Base-by-base conservation (phyloP, 1,140 invertebrate genomes). In the Pectinophora gossypiella region DNA sequence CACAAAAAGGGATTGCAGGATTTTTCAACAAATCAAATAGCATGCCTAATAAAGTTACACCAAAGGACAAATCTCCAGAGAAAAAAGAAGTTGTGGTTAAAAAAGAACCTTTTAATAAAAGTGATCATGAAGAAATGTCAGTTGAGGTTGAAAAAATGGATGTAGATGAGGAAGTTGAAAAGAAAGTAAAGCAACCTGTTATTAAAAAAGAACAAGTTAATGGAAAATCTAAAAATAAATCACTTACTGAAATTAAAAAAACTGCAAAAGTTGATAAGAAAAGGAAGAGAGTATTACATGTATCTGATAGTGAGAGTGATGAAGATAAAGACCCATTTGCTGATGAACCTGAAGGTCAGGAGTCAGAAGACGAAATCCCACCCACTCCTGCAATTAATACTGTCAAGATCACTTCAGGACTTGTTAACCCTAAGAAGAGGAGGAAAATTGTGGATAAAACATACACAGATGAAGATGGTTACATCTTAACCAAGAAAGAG, bases 311-410 rank as follows among this genome's bases (percentile, higher is more conserved):
- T 76, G 84, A 87, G 2, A 82, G 76, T 76, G 84, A 85, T 20
- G 63, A 69, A 46, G 76, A 85, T 16, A 68, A 61, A 44, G 76
- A 85, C 66, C 72, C 76, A 47, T 78, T 80, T 66, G 58, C 48
- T 13, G 61, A 72, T 49, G 65, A 69, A 46, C 46, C 54, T 1
- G 36, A 38, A 20, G 19, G 22, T 38, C 43, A 58, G 43, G 51
- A 43, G 16, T 85, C 81, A 20, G 85, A 87, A 42, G 82, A 87
- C 71, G 85, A 87, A 58, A 87, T 87, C 45, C 85, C 85, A n/a
- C 73, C 76, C 16, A 87, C 85, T 48, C 85, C 85, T 23, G 57
- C 61, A 19, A 49, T 56, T 15, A 73, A 72, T 51, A 78, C 62
- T 38, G 56, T 87, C 16, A 85, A 85, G 66, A 82, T 85, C 44